These are phyloP conservation scores for Megalopta genalis DNA, from an alignment of 1,140 invertebrate genomes.

Conservation along the genomic window DNA sequence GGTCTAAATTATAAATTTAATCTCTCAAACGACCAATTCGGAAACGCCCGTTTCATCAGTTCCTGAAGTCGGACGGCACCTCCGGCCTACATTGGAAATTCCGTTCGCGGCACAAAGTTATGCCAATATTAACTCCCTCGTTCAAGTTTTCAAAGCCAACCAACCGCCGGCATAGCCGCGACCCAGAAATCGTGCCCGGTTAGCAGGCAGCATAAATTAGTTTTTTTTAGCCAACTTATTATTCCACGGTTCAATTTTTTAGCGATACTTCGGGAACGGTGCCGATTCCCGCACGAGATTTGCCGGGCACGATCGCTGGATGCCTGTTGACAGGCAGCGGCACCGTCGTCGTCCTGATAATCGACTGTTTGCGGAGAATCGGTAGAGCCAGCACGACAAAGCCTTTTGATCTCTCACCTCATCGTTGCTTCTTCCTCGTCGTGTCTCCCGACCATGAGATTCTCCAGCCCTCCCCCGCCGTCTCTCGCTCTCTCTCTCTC, in stretches of 20 bases:
- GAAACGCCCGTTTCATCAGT: background rate
- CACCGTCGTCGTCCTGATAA: constrained; percentile 12
- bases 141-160: background rate
- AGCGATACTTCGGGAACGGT: background rate
- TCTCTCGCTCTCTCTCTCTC: too few species aligned
- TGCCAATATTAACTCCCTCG: background rate
- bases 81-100: background rate
- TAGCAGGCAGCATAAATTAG: background rate
- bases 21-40: background rate
- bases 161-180: background rate
- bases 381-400: constrained; percentile 25
- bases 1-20: too few species aligned
- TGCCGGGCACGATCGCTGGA: background rate
- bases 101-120: background rate
- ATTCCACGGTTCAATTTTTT: background rate
- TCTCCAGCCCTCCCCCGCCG: too few species aligned
- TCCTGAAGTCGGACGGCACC: background rate
- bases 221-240: constrained; percentile 1
- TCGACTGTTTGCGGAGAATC: constrained; percentile 29
- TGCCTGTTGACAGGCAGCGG: constrained; percentile 16
- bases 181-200: constrained; percentile 2
- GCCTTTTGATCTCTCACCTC: constrained; percentile 55
- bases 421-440: constrained; percentile 22
- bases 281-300: too few species aligned
- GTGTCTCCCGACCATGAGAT: constrained; percentile 25